Percentiles rank a stretch among this genome's conserved stretches.
Evolutionary conservation across 2,888 invertebrate species (phyloP).

Genomic region (Dryomyza anilis): DNA sequence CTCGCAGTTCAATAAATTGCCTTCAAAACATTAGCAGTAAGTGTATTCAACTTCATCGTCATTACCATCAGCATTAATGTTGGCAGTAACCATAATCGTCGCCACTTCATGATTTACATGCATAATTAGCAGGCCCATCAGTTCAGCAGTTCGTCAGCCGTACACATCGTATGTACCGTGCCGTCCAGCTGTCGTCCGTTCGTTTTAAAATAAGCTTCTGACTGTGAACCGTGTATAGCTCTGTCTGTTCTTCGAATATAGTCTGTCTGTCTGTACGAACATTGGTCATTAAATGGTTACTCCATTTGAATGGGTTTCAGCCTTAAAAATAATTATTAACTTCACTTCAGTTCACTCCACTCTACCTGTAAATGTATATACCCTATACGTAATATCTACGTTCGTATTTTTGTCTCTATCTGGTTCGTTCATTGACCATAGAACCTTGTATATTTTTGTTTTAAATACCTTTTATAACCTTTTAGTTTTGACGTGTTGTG

Average conservation of each 20-base stretch:
- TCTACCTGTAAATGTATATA: background rate
- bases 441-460: background rate
- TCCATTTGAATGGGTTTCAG: background rate
- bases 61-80: background rate
- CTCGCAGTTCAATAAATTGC: no score
- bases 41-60: background rate
- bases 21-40: background rate
- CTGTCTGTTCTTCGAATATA: no score
- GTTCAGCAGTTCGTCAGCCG: background rate
- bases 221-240: no score
- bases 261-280: background rate
- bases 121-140: conserved; percentile 13
- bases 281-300: background rate
- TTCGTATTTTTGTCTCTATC: background rate
- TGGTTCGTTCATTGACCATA: background rate
- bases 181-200: background rate
- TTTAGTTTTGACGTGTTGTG: background rate
- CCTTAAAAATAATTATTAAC: background rate
- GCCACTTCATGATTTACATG: background rate
- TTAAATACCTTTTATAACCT: background rate
- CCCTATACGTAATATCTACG: background rate
- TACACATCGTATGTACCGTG: background rate
- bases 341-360: background rate
- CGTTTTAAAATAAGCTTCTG: no score
- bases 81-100: background rate